A percentile compares a stretch with the other conserved stretches of the same genome.
Evolutionary conservation across 2,113 vertebrate genomes (phyloP).

Genomic region (Numenius arquata): DNA sequence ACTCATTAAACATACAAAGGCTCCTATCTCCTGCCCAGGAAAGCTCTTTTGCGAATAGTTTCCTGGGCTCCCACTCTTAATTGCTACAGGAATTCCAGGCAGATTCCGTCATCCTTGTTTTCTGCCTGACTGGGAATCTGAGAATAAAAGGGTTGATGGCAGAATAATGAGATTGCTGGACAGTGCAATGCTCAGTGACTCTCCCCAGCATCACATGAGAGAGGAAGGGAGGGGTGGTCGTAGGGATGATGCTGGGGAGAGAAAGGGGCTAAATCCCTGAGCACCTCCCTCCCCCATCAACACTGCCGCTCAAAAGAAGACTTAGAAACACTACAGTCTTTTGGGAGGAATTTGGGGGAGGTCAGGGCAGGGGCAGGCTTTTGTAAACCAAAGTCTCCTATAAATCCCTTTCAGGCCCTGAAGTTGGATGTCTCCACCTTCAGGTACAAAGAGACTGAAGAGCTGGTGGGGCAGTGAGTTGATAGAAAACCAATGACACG

Average conservation of each 20-base stretch:
- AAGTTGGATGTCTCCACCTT: neutral
- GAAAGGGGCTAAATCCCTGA: constrained; percentile 32
- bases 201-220: constrained; percentile 48
- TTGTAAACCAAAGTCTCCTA: neutral
- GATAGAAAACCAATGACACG: neutral
- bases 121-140: constrained; percentile 71
- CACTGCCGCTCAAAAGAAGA: constrained; percentile 36
- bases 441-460: neutral
- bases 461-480: neutral
- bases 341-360: neutral
- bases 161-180: constrained; percentile 64
- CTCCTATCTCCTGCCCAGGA: neutral
- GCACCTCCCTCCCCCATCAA: neutral
- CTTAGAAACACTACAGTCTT: constrained; percentile 11
- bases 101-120: constrained; percentile 69
- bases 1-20: constrained; percentile 56
- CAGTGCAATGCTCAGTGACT: constrained; percentile 72
- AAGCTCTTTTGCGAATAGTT: constrained; percentile 28
- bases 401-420: neutral
- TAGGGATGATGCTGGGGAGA: constrained; percentile 12
- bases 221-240: neutral
- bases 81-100: constrained; percentile 53
- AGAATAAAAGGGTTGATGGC: constrained; percentile 73
- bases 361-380: constrained; percentile 26
- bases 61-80: constrained; percentile 49